These are phyloP conservation scores for Laticauda colubrina DNA, from an alignment of 2,113 vertebrate genomes.

Conservation along the genomic window DNA sequence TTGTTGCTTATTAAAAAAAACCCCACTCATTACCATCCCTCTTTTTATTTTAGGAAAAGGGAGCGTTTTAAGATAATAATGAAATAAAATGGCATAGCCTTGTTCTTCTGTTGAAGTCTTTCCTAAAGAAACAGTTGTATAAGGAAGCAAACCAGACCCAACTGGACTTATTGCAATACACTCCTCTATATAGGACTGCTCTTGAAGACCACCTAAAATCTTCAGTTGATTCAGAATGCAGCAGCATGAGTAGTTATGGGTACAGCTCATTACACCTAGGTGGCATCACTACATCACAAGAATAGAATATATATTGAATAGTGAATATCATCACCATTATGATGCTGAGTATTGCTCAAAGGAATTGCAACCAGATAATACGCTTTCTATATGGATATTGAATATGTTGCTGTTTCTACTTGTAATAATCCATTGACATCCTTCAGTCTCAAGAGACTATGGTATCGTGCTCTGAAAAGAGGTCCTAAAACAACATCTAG, in stretches of 20 bases:
- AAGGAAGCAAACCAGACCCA: background rate
- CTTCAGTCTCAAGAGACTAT: too few species aligned
- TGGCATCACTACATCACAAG: background rate
- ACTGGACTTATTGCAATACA: background rate
- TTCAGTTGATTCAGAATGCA: background rate
- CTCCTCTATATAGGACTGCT: background rate
- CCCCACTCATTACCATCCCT: background rate
- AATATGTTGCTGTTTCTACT: too few species aligned
- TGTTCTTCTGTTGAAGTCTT: background rate
- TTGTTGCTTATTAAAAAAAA: background rate
- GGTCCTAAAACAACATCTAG: too few species aligned
- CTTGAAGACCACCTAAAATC: background rate
- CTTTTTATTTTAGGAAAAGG: background rate
- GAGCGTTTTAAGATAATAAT: background rate
- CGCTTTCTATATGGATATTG: too few species aligned
- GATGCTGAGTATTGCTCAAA: too few species aligned
- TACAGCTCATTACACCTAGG: background rate
- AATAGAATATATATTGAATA: too few species aligned
- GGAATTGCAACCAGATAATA: too few species aligned
- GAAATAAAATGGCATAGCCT: background rate
- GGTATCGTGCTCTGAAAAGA: too few species aligned
- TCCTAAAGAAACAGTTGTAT: background rate
- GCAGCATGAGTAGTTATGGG: background rate
- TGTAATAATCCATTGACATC: too few species aligned
- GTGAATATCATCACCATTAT: too few species aligned